phyloP scores from a whole-genome alignment of 64 coral and sea anemone genomes.

The Pocillopora damicornis region DNA sequence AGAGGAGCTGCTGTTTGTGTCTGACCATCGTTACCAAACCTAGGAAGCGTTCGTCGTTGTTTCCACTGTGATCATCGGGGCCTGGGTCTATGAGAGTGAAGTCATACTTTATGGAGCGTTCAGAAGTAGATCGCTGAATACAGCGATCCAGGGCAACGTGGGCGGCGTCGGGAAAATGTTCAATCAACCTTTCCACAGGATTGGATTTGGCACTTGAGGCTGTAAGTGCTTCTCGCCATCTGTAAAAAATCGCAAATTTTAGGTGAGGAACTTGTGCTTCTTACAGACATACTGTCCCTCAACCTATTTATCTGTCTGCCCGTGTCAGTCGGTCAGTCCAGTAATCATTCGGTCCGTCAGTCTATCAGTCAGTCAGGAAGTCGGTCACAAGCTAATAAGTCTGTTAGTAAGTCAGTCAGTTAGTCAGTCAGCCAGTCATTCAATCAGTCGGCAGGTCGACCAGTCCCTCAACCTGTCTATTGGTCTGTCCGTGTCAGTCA shows the following conservation, averaged over 20 bases:
- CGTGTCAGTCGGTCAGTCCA: too few relatives aligned
- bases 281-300: background rate
- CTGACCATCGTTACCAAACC: slow-evolving; percentile 42
- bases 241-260: background rate
- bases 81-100: slow-evolving; percentile 63
- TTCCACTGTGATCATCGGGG: slow-evolving; percentile 46
- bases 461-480: too few relatives aligned
- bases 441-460: too few relatives aligned
- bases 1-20: slow-evolving; percentile 46
- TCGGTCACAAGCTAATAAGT: too few relatives aligned
- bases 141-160: slow-evolving; percentile 65
- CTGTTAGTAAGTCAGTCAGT: too few relatives aligned
- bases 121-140: slow-evolving; percentile 33
- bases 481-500: too few relatives aligned
- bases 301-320: too few relatives aligned
- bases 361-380: too few relatives aligned
- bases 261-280: background rate
- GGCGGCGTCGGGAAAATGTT: slow-evolving; percentile 68
- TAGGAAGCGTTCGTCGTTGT: slow-evolving; percentile 19
- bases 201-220: slow-evolving; percentile 22
- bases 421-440: too few relatives aligned
- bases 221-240: slow-evolving; percentile 64
- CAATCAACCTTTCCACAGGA: slow-evolving; percentile 65
- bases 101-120: slow-evolving; percentile 56
- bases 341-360: too few relatives aligned